Base-by-base conservation (phyloP, 37 sponge, comb jelly and placozoan species). In the Geodia barretti region DNA sequence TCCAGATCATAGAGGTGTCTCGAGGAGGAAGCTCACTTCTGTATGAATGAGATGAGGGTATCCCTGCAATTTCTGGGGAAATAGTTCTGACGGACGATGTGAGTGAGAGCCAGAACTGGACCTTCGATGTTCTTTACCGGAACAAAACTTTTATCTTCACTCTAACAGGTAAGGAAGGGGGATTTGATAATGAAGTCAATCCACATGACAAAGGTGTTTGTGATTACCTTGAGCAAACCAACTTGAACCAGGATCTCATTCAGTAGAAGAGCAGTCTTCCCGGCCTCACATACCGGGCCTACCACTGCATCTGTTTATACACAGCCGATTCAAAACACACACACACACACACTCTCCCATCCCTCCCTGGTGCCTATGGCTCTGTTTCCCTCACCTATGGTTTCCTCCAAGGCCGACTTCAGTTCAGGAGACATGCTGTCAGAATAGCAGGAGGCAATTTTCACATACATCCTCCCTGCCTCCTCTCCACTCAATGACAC, bases 221-320 rank as follows among this genome's bases (percentile, higher is more conserved):
- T 47, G 54, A 14, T 28, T n/a, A 94, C 95, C 82, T 94, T 94
- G 14, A 94, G 38, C 37, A 94, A 78, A 1, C 95, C 95, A 61
- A 90, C 62, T 36, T 84, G 92, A 29, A 84, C 72, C 17, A 94
- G 78, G 5, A 93, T 64, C 21, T 74, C 76, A 77, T 79, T 83
- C 9, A 90, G 8, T 30, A 93, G 61, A 3, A 26, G 62, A 39
- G 41, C 28, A 38, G 32, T 68, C 28, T 81, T 20, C 20, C 73
- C 47, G 36, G 37, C 62, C 61, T 77, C 9, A 59, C 36, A 91
- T 23, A 83, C 58, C 24, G 67, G 73, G 30, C 40, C 24, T 58
- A 73, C 42, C 9, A 79, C 11, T 3, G 68, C 65, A 75, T 75
- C 81, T 79, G 40, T 4, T 76, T 32, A 65, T 39, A 75, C 69